Evolutionary conservation across 2,888 invertebrate species (phyloP).

Genomic region (Philonicus albiceps): DNA sequence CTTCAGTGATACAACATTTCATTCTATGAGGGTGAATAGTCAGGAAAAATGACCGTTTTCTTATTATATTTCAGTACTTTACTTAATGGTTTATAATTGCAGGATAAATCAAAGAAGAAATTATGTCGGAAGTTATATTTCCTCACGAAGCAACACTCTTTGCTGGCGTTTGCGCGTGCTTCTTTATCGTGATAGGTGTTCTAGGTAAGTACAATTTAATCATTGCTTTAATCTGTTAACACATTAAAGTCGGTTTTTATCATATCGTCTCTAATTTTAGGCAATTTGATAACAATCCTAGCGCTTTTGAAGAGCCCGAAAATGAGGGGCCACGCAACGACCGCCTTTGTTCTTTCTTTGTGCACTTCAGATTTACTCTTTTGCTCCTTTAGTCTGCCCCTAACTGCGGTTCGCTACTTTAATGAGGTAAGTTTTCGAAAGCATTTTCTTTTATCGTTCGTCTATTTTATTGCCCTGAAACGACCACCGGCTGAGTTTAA

Average conservation of each 20-base stretch:
- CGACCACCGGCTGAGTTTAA: neutral
- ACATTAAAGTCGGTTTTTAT: neutral
- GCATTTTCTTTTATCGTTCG: neutral
- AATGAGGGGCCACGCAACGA: constrained; percentile 83
- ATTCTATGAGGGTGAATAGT: neutral
- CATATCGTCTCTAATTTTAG: constrained; percentile 63
- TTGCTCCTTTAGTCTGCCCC: constrained; percentile 82
- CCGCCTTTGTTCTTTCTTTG: constrained; percentile 85
- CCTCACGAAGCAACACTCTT: constrained; percentile 78
- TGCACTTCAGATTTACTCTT: constrained; percentile 87
- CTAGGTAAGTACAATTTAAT: constrained; percentile 70
- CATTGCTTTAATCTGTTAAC: neutral
- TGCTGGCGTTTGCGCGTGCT: constrained; percentile 80
- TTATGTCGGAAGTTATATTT: constrained; percentile 63
- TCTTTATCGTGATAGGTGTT: constrained; percentile 81
- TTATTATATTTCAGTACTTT: neutral
- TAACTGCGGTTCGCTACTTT: constrained; percentile 84
- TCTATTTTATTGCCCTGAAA: neutral
- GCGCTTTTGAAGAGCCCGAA: constrained; percentile 81
- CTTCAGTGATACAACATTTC: neutral
- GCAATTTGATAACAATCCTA: constrained; percentile 82
- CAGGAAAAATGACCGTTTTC: neutral
- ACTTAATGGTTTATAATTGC: neutral
- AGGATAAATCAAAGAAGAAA: neutral
- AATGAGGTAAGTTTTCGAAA: constrained; percentile 66